These are phyloP conservation scores for Melanogrammus aeglefinus DNA, from an alignment of 2,797 vertebrate genomes.

Conservation along the genomic window DNA sequence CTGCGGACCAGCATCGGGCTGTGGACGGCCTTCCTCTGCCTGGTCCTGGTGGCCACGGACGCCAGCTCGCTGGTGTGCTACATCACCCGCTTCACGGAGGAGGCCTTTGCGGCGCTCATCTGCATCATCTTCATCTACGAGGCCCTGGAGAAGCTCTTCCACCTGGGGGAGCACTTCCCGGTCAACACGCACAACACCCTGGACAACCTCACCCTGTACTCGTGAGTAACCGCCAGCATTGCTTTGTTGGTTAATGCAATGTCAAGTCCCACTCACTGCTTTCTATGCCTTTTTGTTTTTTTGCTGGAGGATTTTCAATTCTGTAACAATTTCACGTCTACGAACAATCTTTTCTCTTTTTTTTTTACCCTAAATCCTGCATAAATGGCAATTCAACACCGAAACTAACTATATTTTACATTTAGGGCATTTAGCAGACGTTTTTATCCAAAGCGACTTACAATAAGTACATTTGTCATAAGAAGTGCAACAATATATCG, in stretches of 20 bases:
- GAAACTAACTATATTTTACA: too few relatives aligned
- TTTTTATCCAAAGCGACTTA: too few relatives aligned
- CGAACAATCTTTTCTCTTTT: not conserved
- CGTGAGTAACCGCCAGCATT: constrained; percentile 74
- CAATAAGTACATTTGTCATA: too few relatives aligned
- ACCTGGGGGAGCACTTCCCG: constrained; percentile 85
- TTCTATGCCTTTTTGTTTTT: not conserved
- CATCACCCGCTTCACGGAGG: constrained; percentile 95
- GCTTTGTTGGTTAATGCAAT: not conserved
- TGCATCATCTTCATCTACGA: constrained; percentile 98
- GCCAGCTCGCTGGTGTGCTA: constrained; percentile 96
- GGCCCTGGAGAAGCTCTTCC: constrained; percentile 91
- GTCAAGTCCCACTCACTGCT: not conserved
- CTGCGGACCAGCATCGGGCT: constrained; percentile 91
- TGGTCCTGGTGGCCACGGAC: constrained; percentile 91
- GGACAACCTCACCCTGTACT: constrained; percentile 86
- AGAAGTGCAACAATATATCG: too few relatives aligned
- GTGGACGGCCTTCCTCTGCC: constrained; percentile 91
- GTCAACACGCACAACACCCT: constrained; percentile 88
- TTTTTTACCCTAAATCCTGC: too few relatives aligned
- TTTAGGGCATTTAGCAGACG: too few relatives aligned
- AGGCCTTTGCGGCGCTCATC: constrained; percentile 94
- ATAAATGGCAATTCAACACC: not conserved
- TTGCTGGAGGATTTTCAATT: not conserved
- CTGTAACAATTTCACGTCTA: not conserved